These are phyloP conservation scores for Rhinoderma darwinii DNA, from an alignment of 2,113 vertebrate species.

Conservation along the genomic window DNA sequence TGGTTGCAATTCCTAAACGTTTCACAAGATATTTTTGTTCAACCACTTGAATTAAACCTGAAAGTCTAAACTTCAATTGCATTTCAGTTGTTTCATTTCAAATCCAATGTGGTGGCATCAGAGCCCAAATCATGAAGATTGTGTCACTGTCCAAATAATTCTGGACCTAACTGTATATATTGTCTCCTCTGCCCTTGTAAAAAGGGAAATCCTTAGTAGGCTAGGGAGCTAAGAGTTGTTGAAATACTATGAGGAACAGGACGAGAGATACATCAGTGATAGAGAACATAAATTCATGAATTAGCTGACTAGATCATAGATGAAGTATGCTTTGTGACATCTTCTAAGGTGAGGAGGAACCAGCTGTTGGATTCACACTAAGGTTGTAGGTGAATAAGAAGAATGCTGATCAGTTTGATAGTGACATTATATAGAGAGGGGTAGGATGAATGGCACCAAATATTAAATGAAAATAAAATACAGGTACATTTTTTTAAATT, in stretches of 20 bases:
- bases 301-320: neutral
- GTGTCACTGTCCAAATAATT: too few relatives aligned
- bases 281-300: neutral
- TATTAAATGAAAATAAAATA: neutral
- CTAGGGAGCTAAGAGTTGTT: neutral
- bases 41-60: too few relatives aligned
- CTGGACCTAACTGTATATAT: too few relatives aligned
- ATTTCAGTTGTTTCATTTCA: too few relatives aligned
- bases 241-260: neutral
- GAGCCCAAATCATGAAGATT: too few relatives aligned
- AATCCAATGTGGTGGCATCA: too few relatives aligned
- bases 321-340: neutral
- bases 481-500: neutral
- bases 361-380: neutral
- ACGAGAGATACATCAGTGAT: neutral
- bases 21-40: too few relatives aligned
- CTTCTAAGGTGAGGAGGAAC: neutral
- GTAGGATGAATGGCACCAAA: neutral
- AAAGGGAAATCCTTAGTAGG: conserved; percentile 25
- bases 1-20: too few relatives aligned
- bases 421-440: neutral
- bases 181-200: neutral
- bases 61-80: too few relatives aligned
- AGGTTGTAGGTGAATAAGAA: neutral
- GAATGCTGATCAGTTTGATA: neutral